Evolutionary conservation across 2,888 invertebrate species (phyloP).

Genomic region (Resseliella maxima): DNA sequence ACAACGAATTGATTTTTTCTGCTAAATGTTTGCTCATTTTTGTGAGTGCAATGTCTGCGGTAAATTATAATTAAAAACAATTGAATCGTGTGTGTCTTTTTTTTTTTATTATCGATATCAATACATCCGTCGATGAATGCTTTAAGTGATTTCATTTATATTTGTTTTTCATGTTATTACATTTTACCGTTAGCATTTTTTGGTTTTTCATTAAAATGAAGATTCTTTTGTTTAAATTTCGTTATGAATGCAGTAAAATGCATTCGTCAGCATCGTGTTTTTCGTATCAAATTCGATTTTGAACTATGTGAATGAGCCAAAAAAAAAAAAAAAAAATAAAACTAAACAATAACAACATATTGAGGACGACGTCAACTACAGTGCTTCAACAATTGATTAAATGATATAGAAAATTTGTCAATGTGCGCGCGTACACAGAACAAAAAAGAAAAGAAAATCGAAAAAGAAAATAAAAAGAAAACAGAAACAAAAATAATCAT

Average conservation of each 20-base stretch:
- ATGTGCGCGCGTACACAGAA: not conserved
- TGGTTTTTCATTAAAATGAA: not conserved
- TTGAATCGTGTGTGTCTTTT: not conserved
- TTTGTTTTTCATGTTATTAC: not conserved
- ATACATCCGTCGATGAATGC: not conserved
- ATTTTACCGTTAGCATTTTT: not conserved
- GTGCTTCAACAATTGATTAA: too few relatives aligned
- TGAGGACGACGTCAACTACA: conserved; percentile 5
- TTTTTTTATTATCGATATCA: not conserved
- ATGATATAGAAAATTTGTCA: too few relatives aligned
- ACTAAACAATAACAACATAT: too few relatives aligned
- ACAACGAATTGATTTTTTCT: conserved; percentile 7
- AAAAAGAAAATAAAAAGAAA: too few relatives aligned
- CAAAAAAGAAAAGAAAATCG: too few relatives aligned
- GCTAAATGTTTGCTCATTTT: conserved; percentile 4
- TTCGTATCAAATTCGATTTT: not conserved
- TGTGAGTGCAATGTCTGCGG: conserved; percentile 3
- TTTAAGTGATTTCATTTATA: not conserved
- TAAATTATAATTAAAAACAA: conserved; percentile 48
- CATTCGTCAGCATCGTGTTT: conserved; percentile 33
- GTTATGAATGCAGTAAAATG: not conserved
- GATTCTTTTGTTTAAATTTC: conserved; percentile 33
- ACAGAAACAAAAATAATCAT: not conserved
- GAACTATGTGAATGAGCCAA: too few relatives aligned
- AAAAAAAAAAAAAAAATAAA: too few relatives aligned